Conservation (phyloP, 2,797 vertebrate genomes). For the Danio jaintianensis region DNA sequence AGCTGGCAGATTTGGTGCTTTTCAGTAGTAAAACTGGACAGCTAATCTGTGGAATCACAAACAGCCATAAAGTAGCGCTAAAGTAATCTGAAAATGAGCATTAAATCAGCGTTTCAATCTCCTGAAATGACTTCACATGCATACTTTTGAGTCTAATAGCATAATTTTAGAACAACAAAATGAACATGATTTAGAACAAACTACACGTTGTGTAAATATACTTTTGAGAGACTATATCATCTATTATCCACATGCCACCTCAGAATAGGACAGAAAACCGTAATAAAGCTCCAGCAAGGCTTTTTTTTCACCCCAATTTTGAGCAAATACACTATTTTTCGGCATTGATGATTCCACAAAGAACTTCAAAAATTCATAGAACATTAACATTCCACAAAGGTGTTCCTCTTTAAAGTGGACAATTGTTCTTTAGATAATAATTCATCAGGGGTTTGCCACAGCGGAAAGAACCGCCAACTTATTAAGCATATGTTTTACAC, state of each 20-base stretch:
- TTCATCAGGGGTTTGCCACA: too few relatives aligned
- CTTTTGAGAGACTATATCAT: not conserved
- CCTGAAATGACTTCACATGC: not conserved
- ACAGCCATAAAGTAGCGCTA: not conserved
- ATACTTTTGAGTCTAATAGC: not conserved
- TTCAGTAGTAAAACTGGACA: not conserved
- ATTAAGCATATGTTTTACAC: too few relatives aligned
- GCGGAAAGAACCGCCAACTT: too few relatives aligned
- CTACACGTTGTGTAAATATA: not conserved
- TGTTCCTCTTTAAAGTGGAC: too few relatives aligned
- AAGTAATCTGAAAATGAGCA: not conserved
- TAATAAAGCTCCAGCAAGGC: too few relatives aligned
- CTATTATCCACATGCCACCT: not conserved
- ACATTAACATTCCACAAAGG: too few relatives aligned
- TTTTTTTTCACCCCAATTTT: too few relatives aligned
- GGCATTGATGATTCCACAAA: too few relatives aligned
- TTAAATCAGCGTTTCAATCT: not conserved
- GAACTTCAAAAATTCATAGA: too few relatives aligned
- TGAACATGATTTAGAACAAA: not conserved
- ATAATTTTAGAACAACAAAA: not conserved
- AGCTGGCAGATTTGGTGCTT: not conserved
- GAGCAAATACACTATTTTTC: too few relatives aligned
- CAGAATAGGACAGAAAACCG: too few relatives aligned
- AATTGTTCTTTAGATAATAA: too few relatives aligned
- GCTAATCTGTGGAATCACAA: not conserved